These are phyloP conservation scores for Turritopsis dohrnii DNA, from an alignment of 30 jellyfish, hydroid and myxozoan genomes.

Conservation along the genomic window DNA sequence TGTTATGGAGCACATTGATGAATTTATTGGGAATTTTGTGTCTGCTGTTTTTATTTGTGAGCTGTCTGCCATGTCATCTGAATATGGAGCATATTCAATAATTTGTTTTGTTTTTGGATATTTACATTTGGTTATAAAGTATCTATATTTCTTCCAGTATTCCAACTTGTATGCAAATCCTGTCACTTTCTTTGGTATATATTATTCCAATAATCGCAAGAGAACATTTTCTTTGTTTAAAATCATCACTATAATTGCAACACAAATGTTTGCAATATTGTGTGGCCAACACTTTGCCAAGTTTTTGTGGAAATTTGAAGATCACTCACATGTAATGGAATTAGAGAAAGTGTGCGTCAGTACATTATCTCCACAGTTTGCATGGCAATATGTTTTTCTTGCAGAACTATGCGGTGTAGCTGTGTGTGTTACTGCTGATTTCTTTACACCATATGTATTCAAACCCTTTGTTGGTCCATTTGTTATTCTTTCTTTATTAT, in stretches of 20 bases:
- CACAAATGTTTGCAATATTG: constrained; percentile 22
- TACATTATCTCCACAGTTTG: constrained; percentile 47
- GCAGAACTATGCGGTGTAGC: constrained; percentile 51
- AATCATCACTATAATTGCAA: constrained; percentile 2
- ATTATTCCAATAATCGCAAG: not conserved
- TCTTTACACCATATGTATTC: constrained; percentile 42
- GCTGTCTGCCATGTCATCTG: constrained; percentile 5
- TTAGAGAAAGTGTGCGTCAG: constrained; percentile 39
- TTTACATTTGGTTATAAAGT: constrained; percentile 19
- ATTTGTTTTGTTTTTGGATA: not conserved
- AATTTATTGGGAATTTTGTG: constrained; percentile 31
- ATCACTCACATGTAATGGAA: constrained; percentile 24
- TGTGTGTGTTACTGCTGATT: constrained; percentile 50
- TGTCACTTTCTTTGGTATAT: constrained; percentile 17
- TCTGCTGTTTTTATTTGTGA: constrained; percentile 36
- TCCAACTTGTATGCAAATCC: constrained; percentile 21
- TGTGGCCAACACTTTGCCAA: constrained; percentile 22
- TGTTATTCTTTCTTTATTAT: constrained; percentile 34
- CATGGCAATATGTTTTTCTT: constrained; percentile 40
- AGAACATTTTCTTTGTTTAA: constrained; percentile 1
- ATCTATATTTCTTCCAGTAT: constrained; percentile 9
- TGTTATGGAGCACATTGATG: not conserved
- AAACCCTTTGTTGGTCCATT: constrained; percentile 72
- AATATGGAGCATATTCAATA: constrained; percentile 10
- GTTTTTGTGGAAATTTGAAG: constrained; percentile 17